These are phyloP conservation scores for Napeogenes inachia DNA, from an alignment of 2,888 invertebrate genomes.

Conservation along the genomic window DNA sequence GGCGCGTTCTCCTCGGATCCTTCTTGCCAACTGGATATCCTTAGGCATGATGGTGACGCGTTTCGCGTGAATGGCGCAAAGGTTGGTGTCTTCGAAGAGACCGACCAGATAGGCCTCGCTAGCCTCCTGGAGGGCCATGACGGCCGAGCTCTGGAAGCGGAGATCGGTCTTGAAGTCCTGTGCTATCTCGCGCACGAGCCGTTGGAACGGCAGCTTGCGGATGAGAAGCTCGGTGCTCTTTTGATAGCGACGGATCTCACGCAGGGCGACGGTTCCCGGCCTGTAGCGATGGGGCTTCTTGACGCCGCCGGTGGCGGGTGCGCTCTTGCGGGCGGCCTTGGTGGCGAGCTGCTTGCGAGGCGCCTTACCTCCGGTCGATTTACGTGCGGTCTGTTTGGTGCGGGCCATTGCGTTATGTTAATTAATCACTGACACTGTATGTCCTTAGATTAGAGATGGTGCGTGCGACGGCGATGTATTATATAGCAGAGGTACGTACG, in stretches of 20 bases:
- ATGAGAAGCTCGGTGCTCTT: slow-evolving; percentile 87
- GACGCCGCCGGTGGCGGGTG: slow-evolving; percentile 83
- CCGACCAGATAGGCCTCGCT: slow-evolving; percentile 95
- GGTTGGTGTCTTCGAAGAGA: slow-evolving; percentile 97
- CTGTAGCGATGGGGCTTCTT: slow-evolving; percentile 85
- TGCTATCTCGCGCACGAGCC: slow-evolving; percentile 93
- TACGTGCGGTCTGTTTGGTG: slow-evolving; percentile 3
- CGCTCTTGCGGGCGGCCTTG: slow-evolving; percentile 83
- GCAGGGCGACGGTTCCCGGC: slow-evolving; percentile 81
- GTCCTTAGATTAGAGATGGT: too few species aligned
- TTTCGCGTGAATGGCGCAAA: slow-evolving; percentile 98
- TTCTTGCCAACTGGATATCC: slow-evolving; percentile 96
- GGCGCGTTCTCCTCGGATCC: slow-evolving; percentile 97
- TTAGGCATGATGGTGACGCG: slow-evolving; percentile 98
- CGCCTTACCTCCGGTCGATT: neutral
- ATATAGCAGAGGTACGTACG: too few species aligned
- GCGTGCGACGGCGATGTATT: too few species aligned
- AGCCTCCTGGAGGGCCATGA: slow-evolving; percentile 95
- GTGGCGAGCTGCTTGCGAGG: slow-evolving; percentile 51
- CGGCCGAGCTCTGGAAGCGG: slow-evolving; percentile 93
- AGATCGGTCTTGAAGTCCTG: slow-evolving; percentile 98
- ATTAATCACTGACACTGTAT: too few species aligned
- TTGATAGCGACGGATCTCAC: slow-evolving; percentile 84
- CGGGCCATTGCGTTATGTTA: slow-evolving; percentile 54
- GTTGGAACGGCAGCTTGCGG: slow-evolving; percentile 92